phyloP scores from a whole-genome alignment of 2,113 vertebrate species.

The Hippocampus barbouri region DNA sequence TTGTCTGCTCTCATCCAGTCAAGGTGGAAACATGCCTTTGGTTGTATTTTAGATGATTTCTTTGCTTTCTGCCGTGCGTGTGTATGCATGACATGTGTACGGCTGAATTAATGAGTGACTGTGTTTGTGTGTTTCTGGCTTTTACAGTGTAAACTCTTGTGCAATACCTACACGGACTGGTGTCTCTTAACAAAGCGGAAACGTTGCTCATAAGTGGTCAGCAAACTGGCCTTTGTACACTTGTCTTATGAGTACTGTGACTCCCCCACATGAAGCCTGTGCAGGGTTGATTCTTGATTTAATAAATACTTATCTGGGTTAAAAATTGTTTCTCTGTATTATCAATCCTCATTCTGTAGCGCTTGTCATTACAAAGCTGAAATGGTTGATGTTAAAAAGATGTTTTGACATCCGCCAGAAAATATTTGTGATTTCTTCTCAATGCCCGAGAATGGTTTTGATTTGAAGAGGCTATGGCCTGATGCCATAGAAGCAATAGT shows the following conservation, averaged over 20 bases:
- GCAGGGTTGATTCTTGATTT: conserved; percentile 12
- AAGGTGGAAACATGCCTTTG: conserved; percentile 43
- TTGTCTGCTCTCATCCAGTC: conserved; percentile 6
- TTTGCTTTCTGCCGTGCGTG: conserved; percentile 22
- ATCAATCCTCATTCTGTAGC: background rate
- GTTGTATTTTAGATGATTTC: conserved; percentile 43
- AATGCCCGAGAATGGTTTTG: too few relatives aligned
- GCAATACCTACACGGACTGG: conserved; percentile 56
- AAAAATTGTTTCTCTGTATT: conserved; percentile 4
- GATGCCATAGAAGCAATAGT: too few relatives aligned
- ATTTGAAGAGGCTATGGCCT: too few relatives aligned
- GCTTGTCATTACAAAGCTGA: background rate
- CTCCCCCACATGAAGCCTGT: conserved; percentile 18
- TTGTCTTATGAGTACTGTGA: conserved; percentile 27
- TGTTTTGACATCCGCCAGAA: too few relatives aligned
- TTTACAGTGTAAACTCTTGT: conserved; percentile 60
- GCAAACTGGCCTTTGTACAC: conserved; percentile 31
- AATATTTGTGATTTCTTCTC: too few relatives aligned
- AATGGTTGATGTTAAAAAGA: too few relatives aligned
- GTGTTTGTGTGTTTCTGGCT: conserved; percentile 32
- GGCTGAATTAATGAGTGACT: conserved; percentile 25
- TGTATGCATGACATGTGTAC: conserved; percentile 26
- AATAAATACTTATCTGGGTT: conserved; percentile 37
- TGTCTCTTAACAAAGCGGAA: conserved; percentile 19
- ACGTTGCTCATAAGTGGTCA: conserved; percentile 22